Conservation (phyloP, 1,140 invertebrate species). For the Agraylea sexmaculata region DNA sequence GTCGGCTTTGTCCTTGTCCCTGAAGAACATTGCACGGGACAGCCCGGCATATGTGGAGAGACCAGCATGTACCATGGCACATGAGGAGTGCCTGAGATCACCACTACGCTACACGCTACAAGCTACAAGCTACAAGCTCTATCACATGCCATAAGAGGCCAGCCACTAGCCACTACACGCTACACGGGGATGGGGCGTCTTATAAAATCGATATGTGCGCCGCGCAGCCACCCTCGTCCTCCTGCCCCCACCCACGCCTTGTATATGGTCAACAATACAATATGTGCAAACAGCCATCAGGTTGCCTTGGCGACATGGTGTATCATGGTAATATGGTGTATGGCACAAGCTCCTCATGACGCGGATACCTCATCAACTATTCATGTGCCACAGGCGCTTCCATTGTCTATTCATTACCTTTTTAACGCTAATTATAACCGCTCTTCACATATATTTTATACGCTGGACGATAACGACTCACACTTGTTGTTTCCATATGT, state of each 20-base stretch:
- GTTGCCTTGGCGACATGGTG: no score
- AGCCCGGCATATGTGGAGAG: slow-evolving; percentile 30
- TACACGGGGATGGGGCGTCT: background rate
- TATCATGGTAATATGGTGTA: no score
- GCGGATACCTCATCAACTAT: no score
- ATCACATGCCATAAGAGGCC: background rate
- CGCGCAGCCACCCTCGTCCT: background rate
- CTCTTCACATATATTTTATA: no score
- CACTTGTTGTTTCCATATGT: no score
- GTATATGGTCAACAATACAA: no score
- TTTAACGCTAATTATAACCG: no score
- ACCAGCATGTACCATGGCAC: slow-evolving; percentile 39
- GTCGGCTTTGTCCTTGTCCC: slow-evolving; percentile 21
- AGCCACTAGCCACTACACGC: background rate
- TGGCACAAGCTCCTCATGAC: no score
- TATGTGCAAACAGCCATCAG: no score
- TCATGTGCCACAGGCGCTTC: no score
- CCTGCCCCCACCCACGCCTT: background rate
- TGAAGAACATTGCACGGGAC: slow-evolving; percentile 36
- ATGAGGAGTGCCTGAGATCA: slow-evolving; percentile 27
- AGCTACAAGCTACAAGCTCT: background rate
- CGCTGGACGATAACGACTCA: no score
- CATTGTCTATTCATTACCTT: no score
- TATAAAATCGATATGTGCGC: background rate
- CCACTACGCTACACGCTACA: slow-evolving; percentile 2